Percentiles rank a stretch among this genome's conserved stretches.
Evolutionary conservation across 30 jellyfish, hydroid and myxozoan species (phyloP).

Genomic region (Clytia hemisphaerica): DNA sequence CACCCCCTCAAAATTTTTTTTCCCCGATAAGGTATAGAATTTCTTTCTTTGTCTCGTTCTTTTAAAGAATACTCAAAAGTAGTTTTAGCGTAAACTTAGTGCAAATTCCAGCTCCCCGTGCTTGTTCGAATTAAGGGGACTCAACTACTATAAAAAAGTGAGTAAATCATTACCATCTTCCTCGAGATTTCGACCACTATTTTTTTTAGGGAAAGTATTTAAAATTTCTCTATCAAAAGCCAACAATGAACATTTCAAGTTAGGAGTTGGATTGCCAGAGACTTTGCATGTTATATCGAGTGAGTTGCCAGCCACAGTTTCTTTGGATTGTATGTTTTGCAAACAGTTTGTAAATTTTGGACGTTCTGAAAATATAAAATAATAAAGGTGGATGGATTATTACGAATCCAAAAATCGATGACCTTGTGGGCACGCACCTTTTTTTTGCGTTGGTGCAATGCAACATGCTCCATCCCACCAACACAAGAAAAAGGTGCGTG

Average conservation of each 20-base stretch:
- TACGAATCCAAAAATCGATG: no score
- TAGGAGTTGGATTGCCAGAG: conserved; percentile 21
- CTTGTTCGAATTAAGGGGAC: neutral
- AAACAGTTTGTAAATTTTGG: conserved; percentile 16
- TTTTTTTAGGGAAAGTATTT: neutral
- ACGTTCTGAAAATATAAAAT: conserved; percentile 3
- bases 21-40: no score
- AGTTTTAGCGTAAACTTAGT: neutral
- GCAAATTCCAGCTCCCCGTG: no score
- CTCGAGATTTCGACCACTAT: neutral
- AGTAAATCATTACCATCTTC: neutral
- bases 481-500: no score
- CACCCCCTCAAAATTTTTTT: no score
- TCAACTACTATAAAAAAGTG: neutral
- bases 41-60: conserved; percentile 28
- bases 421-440: no score
- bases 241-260: neutral
- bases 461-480: no score
- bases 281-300: neutral
- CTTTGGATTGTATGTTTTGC: neutral
- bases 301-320: neutral
- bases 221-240: neutral
- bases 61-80: conserved; percentile 21
- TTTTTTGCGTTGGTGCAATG: no score
- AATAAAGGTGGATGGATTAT: neutral